These are phyloP conservation scores for Rachycentron canadum DNA, from an alignment of 2,797 vertebrate genomes.

Conservation along the genomic window DNA sequence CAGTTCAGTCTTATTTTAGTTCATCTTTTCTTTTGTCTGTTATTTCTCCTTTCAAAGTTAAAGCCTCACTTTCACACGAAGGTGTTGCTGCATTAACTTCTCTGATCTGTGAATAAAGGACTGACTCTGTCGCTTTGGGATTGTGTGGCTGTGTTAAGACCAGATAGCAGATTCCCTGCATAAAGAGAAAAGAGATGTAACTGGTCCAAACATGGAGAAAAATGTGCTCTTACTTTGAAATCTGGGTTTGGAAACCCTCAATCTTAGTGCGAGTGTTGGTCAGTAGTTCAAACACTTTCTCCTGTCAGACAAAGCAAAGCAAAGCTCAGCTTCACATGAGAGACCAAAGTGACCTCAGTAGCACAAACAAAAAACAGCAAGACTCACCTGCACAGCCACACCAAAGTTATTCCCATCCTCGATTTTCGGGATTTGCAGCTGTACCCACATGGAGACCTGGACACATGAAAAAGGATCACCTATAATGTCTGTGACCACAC, in stretches of 20 bases:
- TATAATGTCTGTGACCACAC: too few species aligned
- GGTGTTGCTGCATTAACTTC: too few species aligned
- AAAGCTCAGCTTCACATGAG: background rate
- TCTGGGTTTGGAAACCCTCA: conserved; percentile 91
- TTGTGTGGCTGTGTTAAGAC: too few species aligned
- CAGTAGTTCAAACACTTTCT: conserved; percentile 94
- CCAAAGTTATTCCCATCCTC: conserved; percentile 96
- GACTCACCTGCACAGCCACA: conserved; percentile 83
- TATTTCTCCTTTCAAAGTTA: background rate
- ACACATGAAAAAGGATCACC: background rate
- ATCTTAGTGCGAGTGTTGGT: conserved; percentile 91
- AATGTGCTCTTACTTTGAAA: conserved; percentile 88
- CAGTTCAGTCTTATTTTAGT: too few species aligned
- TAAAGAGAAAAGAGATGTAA: background rate
- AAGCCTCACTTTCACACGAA: background rate
- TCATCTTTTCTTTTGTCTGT: background rate
- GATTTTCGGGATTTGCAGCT: conserved; percentile 92
- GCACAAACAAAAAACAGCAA: too few species aligned
- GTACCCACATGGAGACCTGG: conserved; percentile 93
- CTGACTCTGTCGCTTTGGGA: background rate
- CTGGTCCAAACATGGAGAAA: background rate
- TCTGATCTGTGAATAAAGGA: too few species aligned
- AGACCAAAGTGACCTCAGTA: background rate
- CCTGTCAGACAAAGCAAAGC: conserved; percentile 79
- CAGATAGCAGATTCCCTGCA: background rate